phyloP scores from a whole-genome alignment of 2,888 invertebrate genomes.

The Lepas anatifera region DNA sequence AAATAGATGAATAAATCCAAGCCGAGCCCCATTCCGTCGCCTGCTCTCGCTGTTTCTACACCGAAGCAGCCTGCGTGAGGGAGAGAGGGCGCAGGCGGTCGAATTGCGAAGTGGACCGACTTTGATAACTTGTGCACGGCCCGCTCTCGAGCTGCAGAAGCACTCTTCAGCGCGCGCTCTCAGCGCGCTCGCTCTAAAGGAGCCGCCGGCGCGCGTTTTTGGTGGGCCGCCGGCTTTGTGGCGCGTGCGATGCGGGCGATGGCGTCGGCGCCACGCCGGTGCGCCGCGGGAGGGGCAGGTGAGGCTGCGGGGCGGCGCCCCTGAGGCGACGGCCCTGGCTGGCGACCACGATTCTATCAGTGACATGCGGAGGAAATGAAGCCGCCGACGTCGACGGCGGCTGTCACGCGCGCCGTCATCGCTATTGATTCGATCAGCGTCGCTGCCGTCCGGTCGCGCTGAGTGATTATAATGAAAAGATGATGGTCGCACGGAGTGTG shows the following conservation, averaged over 20 bases:
- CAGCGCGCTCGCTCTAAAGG: neutral
- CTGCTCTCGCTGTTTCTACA: no score
- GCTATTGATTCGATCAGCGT: neutral
- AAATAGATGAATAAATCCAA: no score
- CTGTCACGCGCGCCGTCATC: neutral
- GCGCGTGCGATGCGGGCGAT: neutral
- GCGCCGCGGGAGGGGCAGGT: neutral
- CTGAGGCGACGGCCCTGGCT: neutral
- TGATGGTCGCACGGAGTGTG: neutral
- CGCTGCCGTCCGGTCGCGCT: neutral
- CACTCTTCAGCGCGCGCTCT: neutral
- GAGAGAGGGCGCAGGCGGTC: no score
- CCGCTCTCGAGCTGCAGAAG: neutral
- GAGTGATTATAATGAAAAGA: slow-evolving; percentile 11
- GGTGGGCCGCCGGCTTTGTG: neutral
- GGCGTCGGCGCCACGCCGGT: neutral
- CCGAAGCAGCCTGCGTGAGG: no score
- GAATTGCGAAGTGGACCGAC: neutral
- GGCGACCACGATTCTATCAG: neutral
- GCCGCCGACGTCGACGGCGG: neutral
- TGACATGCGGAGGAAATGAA: slow-evolving; percentile 10
- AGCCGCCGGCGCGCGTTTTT: neutral
- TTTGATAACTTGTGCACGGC: neutral
- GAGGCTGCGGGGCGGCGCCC: neutral
- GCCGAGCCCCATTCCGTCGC: no score